Evolutionary conservation across 2,113 vertebrate species (phyloP), one percentile per base, ranked within the genome.

Genomic region (Nibea coibor): DNA sequence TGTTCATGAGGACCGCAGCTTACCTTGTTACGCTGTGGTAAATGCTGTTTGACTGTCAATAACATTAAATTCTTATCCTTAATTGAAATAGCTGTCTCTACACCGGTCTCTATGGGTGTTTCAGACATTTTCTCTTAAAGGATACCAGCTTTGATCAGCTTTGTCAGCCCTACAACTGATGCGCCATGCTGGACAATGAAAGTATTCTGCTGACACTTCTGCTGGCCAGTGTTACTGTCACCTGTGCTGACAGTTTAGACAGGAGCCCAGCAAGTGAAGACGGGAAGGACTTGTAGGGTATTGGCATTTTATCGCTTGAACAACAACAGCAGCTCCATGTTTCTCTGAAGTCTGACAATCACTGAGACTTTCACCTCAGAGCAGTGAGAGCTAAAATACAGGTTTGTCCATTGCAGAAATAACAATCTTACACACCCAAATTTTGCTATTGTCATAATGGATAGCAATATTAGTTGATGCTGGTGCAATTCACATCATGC

Each of bases 211-310:
- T 71, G 20, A 47, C 47, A 48, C 19, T 66, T 74, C 53, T 42
- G 35, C 26, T 16, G 59, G 67, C 28, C 56, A 35, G 47, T 45
- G 54, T 76, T 48, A 63, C 28, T 61, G 73, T 74, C 39, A 58
- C 14, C 31, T 66, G 7, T 16, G 31, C 50, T 69, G 76, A 24
- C 56, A 59, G 26, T 45, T 63, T 35, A 63, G 20, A 72, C 72
- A 63, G 50, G 69, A 58, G 22, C 22, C n/a, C n/a, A 53, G 74
- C 15, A 15, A 26, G 77, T 43, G 22, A 68, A 75, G 61, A 51
- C 6, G 12, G 12, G 45, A 59, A 19, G 68, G 20, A 58, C 2
- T 14, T 24, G 59, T 79, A 14, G 26, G 12, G 19, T 11, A 17
- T 4, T 57, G 62, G 19, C 24, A 31, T 80, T 70, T 63, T 51